Conservation (phyloP, 2,113 vertebrate species). For the Campylomormyrus numenius region DNA sequence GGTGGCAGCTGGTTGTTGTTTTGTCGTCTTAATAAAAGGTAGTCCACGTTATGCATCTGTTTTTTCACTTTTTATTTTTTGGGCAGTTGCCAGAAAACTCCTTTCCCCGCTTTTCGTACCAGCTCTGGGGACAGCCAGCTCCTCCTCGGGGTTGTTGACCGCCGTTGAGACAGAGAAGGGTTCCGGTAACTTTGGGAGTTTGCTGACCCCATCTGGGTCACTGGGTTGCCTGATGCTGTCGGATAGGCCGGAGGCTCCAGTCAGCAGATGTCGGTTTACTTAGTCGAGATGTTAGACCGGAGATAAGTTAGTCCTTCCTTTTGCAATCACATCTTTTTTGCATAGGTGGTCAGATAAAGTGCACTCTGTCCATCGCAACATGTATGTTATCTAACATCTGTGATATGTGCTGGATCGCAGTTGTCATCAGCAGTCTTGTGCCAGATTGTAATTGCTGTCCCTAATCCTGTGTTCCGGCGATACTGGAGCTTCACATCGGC, state of each 20-base stretch:
- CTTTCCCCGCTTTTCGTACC: background rate
- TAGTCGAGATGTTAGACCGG: background rate
- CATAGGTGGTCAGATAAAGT: background rate
- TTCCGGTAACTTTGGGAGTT: background rate
- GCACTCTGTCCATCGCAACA: background rate
- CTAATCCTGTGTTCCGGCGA: background rate
- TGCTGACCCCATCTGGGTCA: background rate
- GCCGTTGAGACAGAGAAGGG: background rate
- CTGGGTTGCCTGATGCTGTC: background rate
- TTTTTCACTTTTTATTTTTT: background rate
- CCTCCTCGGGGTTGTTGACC: background rate
- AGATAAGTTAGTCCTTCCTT: background rate
- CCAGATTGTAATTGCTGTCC: background rate
- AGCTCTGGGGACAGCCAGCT: background rate
- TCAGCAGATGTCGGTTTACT: background rate
- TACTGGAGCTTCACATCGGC: conserved; percentile 34
- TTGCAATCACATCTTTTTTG: background rate
- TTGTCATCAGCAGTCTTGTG: background rate
- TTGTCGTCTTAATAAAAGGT: background rate
- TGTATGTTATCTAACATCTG: background rate
- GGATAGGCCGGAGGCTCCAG: background rate
- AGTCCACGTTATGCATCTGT: background rate
- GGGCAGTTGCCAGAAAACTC: background rate
- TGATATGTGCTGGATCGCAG: background rate
- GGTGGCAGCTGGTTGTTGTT: background rate